Percentiles rank a stretch among this genome's conserved stretches.
Conservation (phyloP, 2,888 invertebrate species). For the Trichacis sp. region DNA sequence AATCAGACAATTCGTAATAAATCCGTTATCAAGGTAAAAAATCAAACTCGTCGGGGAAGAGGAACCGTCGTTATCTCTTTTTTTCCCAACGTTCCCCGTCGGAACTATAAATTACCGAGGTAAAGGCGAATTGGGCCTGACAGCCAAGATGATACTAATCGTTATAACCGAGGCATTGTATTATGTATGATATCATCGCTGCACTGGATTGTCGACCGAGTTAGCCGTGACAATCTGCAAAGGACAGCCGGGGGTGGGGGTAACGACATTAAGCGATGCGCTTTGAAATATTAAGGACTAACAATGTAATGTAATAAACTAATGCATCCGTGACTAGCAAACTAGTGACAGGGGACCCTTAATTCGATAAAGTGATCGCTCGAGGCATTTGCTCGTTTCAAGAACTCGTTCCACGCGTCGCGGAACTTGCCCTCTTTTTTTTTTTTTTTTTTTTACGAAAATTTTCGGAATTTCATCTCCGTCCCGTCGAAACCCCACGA, state of each 20-base stretch:
- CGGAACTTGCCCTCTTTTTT: not conserved
- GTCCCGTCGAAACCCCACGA: too few relatives aligned
- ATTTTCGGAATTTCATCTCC: too few relatives aligned
- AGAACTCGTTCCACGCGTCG: slow-evolving; percentile 19
- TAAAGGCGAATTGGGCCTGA: slow-evolving; percentile 26
- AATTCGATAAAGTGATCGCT: slow-evolving; percentile 44
- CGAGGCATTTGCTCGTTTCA: slow-evolving; percentile 37
- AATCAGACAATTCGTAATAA: not conserved
- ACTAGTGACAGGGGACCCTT: slow-evolving; percentile 43
- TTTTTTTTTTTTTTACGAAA: too few relatives aligned
- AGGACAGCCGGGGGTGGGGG: slow-evolving; percentile 27
- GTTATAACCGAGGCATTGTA: slow-evolving; percentile 37
- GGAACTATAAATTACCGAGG: slow-evolving; percentile 1
- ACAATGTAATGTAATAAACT: slow-evolving; percentile 47
- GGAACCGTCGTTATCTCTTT: slow-evolving; percentile 1
- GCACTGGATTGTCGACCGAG: slow-evolving; percentile 35
- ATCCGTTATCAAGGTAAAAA: slow-evolving; percentile 4
- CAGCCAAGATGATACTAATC: slow-evolving; percentile 39
- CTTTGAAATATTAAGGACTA: slow-evolving; percentile 50
- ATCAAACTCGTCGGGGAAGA: not conserved
- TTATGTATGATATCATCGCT: slow-evolving; percentile 39
- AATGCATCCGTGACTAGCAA: slow-evolving; percentile 47
- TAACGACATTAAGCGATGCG: slow-evolving; percentile 45
- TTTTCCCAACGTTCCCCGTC: not conserved
- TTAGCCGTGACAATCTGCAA: slow-evolving; percentile 38